Evolutionary conservation across 2,888 invertebrate genomes (phyloP).

Genomic region (Drosophila paramelanica): DNA sequence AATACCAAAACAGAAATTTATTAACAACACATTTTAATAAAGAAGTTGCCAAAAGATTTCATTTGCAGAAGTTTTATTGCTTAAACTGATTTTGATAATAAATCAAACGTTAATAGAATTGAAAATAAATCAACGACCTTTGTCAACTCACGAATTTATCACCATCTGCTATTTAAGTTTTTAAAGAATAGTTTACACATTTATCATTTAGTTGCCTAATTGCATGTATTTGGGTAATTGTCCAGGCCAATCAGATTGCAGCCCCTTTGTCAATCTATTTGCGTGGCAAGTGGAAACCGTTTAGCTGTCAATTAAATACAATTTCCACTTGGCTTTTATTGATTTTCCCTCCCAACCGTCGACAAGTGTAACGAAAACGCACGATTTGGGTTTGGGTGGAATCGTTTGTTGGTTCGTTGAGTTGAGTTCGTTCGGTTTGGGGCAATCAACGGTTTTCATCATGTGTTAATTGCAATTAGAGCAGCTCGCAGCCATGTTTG

Average conservation of each 20-base stretch:
- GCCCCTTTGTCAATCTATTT: constrained; percentile 37
- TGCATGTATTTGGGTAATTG: constrained; percentile 46
- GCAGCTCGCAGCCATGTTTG: constrained; percentile 55
- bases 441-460: constrained; percentile 62
- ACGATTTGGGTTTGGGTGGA: neutral
- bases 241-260: constrained; percentile 38
- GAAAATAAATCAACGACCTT: no score
- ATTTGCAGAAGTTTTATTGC: no score
- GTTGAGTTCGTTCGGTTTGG: constrained; percentile 14
- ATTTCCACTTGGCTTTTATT: constrained; percentile 69
- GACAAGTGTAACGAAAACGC: no score
- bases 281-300: constrained; percentile 69
- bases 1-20: no score
- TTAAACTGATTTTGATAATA: no score
- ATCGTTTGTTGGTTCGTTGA: constrained; percentile 1
- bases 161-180: neutral
- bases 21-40: no score
- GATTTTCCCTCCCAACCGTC: constrained; percentile 56
- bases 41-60: no score
- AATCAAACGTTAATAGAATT: no score
- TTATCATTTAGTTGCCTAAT: neutral
- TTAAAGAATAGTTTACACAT: neutral
- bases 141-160: neutral
- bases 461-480: constrained; percentile 78
- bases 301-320: constrained; percentile 77